Conservation (phyloP, 2,888 invertebrate genomes). For the Agapetus fuscipes region DNA sequence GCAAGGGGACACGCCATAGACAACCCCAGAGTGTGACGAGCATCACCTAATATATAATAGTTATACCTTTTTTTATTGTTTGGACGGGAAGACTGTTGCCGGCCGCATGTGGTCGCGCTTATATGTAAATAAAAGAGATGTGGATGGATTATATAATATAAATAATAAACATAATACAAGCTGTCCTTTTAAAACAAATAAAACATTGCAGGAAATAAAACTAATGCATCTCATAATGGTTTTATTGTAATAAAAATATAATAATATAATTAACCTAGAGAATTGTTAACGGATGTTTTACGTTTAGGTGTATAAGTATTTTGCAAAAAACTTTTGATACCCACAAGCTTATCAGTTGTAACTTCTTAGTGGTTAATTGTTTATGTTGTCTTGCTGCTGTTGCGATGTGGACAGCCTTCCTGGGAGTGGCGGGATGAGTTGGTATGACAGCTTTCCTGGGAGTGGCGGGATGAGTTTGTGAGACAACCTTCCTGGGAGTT, state of each 20-base stretch:
- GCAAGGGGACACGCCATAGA: too few species aligned
- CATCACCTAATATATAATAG: conserved; percentile 16
- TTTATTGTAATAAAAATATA: conserved; percentile 14
- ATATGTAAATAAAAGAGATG: conserved; percentile 20
- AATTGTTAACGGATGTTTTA: conserved; percentile 22
- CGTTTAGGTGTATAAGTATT: conserved; percentile 20
- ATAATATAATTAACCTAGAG: conserved; percentile 15
- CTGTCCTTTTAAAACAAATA: not conserved
- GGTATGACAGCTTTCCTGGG: not conserved
- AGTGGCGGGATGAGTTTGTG: not conserved
- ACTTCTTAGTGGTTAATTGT: conserved; percentile 16
- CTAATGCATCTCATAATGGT: conserved; percentile 18
- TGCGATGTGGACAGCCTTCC: not conserved
- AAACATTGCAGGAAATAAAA: conserved; percentile 10
- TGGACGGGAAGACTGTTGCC: conserved; percentile 20
- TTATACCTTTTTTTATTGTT: conserved; percentile 16
- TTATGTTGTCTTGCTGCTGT: conserved; percentile 6
- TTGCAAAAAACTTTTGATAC: conserved; percentile 21
- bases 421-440: not conserved
- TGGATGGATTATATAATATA: too few species aligned
- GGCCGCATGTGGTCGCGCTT: conserved; percentile 17
- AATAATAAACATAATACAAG: not conserved
- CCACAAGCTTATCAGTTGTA: conserved; percentile 20
- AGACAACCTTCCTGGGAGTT: not conserved
- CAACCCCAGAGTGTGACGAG: too few species aligned